Base-by-base conservation (phyloP, 2,113 vertebrate species). In the Motacilla tschutschensis region DNA sequence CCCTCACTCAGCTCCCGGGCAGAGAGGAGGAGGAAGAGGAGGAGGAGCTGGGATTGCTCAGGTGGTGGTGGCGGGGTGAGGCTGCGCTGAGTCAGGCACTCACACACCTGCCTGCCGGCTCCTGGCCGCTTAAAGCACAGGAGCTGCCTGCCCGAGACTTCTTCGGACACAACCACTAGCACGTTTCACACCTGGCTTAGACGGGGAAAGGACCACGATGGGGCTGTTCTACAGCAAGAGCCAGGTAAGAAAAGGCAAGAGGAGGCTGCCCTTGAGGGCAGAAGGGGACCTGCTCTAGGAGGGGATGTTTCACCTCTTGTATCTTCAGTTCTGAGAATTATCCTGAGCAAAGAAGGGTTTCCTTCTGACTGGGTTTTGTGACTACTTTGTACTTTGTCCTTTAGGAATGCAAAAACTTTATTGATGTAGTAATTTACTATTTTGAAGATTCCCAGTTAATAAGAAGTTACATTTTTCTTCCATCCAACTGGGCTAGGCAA, bases 1-100 rank as follows among this genome's bases (percentile, higher is more conserved):
- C 9, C 3, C 0, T 1, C 4, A 3, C 20, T 76, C 16, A 12
- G 63, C 59, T 88, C 28, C 47, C 0, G 2, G 77, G 53, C 73
- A 76, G 26, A 0, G 7, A 83, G 60, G n/a, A 65, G 38, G 73
- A 76, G 36, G 58, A 76, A 16, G 82, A 85, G 83, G 84, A 90
- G 83, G 88, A 91, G 86, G 85, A 91, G 90, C 22, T 67, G 36
- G 17, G 58, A 40, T 95, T 95, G 83, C 94, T 88, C 69, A 95
- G 71, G 73, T 9, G 54, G 36, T 31, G 85, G 80, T 25, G 62
- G 55, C 9, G 4, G 74, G 81, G 71, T 80, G 88, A 91, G 96
- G 95, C 20, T 26, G 91, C 21, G 5, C 91, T 96, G 96, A 97
- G 93, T 97, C 96, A 97, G 89, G 91, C 71, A 33, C 87, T 88